Percentiles rank a stretch among this genome's conserved stretches.
These are phyloP conservation scores for Rhabdomys pumilio DNA, from an alignment of 2,797 vertebrate genomes.

Conservation along the genomic window DNA sequence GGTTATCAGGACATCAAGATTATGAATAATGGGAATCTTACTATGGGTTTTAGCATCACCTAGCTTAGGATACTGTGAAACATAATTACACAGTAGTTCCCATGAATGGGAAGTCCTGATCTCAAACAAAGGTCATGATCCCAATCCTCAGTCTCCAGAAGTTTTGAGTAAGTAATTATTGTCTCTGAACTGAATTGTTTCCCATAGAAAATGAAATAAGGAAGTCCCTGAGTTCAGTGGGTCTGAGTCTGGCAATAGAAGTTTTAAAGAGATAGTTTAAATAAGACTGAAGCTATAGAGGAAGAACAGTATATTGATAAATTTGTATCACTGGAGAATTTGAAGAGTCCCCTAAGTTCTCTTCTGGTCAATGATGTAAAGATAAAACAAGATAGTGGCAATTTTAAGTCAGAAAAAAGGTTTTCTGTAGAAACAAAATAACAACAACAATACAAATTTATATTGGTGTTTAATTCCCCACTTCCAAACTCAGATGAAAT, in stretches of 20 bases:
- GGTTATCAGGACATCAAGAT: background rate
- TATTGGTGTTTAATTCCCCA: background rate
- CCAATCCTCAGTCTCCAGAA: background rate
- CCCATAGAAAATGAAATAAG: background rate
- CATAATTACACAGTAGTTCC: background rate
- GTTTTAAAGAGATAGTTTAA: background rate
- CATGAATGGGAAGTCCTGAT: background rate
- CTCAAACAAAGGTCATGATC: background rate
- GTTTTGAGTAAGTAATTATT: background rate
- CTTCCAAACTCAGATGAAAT: background rate
- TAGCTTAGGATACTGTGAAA: background rate
- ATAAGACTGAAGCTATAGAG: background rate
- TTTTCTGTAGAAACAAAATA: background rate
- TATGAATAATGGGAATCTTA: background rate
- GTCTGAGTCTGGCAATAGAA: background rate
- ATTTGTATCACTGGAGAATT: background rate
- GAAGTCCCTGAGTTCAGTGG: background rate
- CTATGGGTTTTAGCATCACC: background rate
- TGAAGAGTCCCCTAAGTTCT: too few species aligned
- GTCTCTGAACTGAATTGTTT: background rate
- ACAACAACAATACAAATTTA: background rate
- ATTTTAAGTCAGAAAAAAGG: background rate
- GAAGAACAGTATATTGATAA: too few species aligned
- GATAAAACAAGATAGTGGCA: background rate
- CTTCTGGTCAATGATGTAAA: background rate